These are phyloP conservation scores for Lemur catta DNA, from an alignment of 2,797 vertebrate genomes.

Conservation along the genomic window DNA sequence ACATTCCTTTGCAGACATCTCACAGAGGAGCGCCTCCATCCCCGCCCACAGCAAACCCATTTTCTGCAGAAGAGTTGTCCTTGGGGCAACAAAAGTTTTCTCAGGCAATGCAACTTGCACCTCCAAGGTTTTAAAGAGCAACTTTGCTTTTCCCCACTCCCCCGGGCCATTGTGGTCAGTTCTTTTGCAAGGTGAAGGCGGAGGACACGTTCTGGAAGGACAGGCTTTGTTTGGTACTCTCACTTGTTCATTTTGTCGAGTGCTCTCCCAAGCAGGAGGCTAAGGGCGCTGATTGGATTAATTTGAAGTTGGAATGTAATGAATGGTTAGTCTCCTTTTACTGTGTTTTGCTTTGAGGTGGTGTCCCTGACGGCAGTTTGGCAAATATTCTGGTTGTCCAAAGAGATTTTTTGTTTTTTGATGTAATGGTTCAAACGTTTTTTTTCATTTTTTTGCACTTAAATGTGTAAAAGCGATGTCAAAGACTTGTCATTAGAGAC, in stretches of 20 bases:
- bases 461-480: neutral
- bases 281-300: neutral
- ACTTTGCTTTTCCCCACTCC: fast-evolving
- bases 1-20: neutral
- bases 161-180: fast-evolving
- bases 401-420: neutral
- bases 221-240: neutral
- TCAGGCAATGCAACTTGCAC: neutral
- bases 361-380: neutral
- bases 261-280: neutral
- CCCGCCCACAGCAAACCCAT: neutral
- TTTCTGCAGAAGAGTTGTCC: neutral
- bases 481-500: neutral
- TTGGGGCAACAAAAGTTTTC: neutral
- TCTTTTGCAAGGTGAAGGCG: neutral
- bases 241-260: neutral
- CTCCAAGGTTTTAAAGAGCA: neutral
- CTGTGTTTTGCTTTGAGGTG: neutral
- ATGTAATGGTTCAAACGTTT: neutral
- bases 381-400: neutral
- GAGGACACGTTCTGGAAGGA: neutral
- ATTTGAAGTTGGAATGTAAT: neutral
- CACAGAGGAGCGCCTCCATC: neutral
- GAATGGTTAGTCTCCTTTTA: neutral
- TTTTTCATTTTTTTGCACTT: neutral